A percentile compares a stretch with the other conserved stretches of the same genome.
These are phyloP conservation scores for Eupithecia subumbrata DNA, from an alignment of 2,888 invertebrate genomes.

Conservation along the genomic window DNA sequence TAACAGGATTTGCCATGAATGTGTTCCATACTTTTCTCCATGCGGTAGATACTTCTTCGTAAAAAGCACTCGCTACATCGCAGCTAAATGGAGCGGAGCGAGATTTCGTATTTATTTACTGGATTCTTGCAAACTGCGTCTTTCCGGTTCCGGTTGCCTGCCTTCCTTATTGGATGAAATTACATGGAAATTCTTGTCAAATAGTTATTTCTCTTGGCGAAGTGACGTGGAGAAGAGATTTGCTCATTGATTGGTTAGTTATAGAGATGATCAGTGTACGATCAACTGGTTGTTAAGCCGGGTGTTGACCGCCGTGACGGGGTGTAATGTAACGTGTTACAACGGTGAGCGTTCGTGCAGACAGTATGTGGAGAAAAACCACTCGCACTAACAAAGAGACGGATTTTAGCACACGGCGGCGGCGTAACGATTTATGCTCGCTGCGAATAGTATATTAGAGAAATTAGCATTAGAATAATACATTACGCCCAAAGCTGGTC, in stretches of 20 bases:
- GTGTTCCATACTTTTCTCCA: neutral
- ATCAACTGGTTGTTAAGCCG: neutral
- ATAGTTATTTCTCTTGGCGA: neutral
- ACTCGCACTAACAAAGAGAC: too few species aligned
- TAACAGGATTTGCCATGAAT: neutral
- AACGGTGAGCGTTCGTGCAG: too few species aligned
- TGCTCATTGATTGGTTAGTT: neutral
- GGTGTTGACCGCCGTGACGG: too few species aligned
- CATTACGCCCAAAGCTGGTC: neutral
- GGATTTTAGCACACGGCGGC: too few species aligned
- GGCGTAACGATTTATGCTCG: too few species aligned
- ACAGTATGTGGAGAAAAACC: too few species aligned
- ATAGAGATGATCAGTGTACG: neutral
- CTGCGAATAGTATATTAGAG: neutral
- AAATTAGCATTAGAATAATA: too few species aligned
- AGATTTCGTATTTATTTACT: conserved; percentile 29
- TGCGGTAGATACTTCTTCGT: neutral
- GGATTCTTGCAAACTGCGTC: conserved; percentile 28
- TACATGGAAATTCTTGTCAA: neutral
- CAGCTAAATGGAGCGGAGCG: conserved; percentile 19
- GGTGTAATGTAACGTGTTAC: too few species aligned
- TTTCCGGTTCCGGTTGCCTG: conserved; percentile 21
- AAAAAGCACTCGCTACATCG: neutral
- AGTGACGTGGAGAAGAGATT: neutral
- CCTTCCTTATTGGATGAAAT: neutral